Percentiles rank a stretch among this genome's conserved stretches.
These are phyloP conservation scores for Theretra japonica DNA, from an alignment of 2,888 invertebrate species.

Conservation along the genomic window DNA sequence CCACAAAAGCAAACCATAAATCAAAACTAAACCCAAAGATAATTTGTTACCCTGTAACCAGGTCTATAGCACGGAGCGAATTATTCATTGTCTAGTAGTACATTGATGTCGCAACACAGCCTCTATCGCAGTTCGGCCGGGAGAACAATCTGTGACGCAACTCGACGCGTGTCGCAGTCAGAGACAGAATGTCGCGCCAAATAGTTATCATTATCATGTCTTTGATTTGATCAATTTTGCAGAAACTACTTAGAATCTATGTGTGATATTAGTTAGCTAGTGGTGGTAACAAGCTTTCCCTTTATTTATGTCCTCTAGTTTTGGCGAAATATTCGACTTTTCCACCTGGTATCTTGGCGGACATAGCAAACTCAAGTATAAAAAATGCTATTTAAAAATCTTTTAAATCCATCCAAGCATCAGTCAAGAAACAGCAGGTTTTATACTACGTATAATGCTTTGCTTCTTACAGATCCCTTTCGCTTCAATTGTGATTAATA, in stretches of 20 bases:
- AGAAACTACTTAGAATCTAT: background rate
- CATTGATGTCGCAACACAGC: constrained; percentile 54
- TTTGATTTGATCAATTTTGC: background rate
- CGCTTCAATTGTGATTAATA: too few species aligned
- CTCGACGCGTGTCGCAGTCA: constrained; percentile 47
- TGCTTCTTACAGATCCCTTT: too few species aligned
- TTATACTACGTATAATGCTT: too few species aligned
- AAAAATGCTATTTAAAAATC: too few species aligned
- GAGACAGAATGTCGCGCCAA: constrained; percentile 34
- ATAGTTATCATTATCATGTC: background rate
- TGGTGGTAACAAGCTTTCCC: too few species aligned
- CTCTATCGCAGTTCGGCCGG: constrained; percentile 57
- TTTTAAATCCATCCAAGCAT: too few species aligned
- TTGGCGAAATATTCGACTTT: too few species aligned
- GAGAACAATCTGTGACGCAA: constrained; percentile 60
- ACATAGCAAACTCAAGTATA: too few species aligned
- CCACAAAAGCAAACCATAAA: background rate
- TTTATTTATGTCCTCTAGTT: too few species aligned
- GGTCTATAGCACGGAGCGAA: constrained; percentile 21
- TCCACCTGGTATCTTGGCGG: too few species aligned
- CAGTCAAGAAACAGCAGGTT: too few species aligned
- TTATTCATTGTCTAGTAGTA: constrained; percentile 29
- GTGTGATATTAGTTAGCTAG: background rate
- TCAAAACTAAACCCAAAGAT: background rate
- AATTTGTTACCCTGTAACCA: background rate